Base-by-base conservation (phyloP, 2,797 vertebrate species). In the Ateles fusciceps region DNA sequence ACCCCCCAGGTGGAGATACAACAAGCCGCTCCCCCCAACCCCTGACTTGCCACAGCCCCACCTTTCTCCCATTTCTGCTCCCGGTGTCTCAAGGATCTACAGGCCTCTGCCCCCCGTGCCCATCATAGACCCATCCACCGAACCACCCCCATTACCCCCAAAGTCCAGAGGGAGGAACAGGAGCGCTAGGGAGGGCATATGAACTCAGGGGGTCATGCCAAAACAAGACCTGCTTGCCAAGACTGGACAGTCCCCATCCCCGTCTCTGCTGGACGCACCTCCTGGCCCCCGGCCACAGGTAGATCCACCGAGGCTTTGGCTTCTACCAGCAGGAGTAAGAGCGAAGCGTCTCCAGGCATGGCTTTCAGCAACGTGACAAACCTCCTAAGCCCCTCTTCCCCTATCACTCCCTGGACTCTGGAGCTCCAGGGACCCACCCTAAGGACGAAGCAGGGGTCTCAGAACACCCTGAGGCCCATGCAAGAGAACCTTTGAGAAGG, bases 331-430 rank as follows among this genome's bases (percentile, higher is more conserved):
- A 96, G 86, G 96, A 91, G 86, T n/a, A 97, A 95, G 95, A 91
- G 50, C 42, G 97, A 98, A 21, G 71, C 33, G 1, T 24, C 95
- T 94, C 52, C 96, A 2, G 93, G 97, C 93, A 55, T 98, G 46
- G 98, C 98, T 7, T 99, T 99, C 94, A 98, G 97, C 80, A 99
- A 99, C 80, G 96, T 98, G 89, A 97, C 97, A 0, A 97, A 98
- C 79, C 95, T 98, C 75, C 95, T 97, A 30, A 96, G 92, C 44
- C 98, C 98, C 90, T 97, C 98, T 5, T 98, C 98, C 0, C 98
- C 98, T 0, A 97, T 97, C 2, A 95, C 92, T 28, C 89, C 89
- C 15, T 97, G 97, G 96, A 85, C 0, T 0, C 84, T 75, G 4
- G 97, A 79, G 50, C 93, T 71, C 71, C 97, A 97, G 3, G 87